Evolutionary conservation across 2,113 vertebrate species (phyloP), one percentile per base, ranked within the genome.

Genomic region (Limanda limanda): DNA sequence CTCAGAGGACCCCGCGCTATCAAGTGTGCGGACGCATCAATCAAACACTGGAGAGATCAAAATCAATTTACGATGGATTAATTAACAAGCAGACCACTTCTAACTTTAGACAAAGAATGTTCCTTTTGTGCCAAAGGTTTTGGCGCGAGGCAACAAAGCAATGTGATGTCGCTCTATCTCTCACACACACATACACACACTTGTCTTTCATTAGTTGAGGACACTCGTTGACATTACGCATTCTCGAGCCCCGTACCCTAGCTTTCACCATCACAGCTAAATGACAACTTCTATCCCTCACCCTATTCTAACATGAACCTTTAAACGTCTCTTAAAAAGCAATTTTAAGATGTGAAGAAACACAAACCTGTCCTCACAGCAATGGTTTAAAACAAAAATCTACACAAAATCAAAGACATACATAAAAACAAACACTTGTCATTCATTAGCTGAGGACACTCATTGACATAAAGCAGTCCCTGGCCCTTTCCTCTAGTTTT

Each of bases 21-120:
- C 65, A 68, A 78, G 75, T 65, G 60, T 72, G 57, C 25, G 64
- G 69, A 62, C 70, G 60, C 74, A 73, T 79, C 61, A 85, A 76
- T 74, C 68, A 86, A 72, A 74, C 55, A 23, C 56, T 18, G 42
- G 37, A 52, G 65, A 82, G 79, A 88, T 86, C 68, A 73, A 87
- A 81, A 91, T 93, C 77, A 63, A 75, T 86, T 82, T 79, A 79
- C 47, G 67, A 78, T 27, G 73, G 85, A 88, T 89, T 91, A 57
- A 89, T 90, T 84, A 88, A 73, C 20, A 81, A 57, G 69, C 67
- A 71, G 78, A 58, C 40, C 73, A 68, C 57, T 67, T 85, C 83
- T 81, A 84, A 86, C 24, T 88, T 77, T 72, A 89, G 83, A 83
- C 68, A 73, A 88, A 82, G 86, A 77, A 76, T 24, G 52, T 72